Conservation (phyloP, 2,113 vertebrate genomes). For the Setophaga petechia region DNA sequence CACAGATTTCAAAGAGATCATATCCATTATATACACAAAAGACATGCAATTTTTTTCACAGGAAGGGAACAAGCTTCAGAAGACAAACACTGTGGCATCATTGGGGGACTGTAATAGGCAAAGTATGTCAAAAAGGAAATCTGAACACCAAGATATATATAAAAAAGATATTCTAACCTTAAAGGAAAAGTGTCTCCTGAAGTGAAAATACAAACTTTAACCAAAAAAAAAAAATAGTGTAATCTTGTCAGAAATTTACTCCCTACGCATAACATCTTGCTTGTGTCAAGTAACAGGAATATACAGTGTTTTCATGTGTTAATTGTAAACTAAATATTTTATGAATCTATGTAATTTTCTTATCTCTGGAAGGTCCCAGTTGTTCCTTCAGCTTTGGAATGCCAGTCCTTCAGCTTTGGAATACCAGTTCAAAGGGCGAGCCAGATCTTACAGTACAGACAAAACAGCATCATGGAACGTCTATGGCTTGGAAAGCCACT, state of each 20-base stretch:
- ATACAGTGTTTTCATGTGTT: background rate
- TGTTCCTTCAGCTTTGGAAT: background rate
- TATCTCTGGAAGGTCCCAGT: background rate
- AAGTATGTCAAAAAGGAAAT: background rate
- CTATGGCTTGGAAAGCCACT: background rate
- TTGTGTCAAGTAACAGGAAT: background rate
- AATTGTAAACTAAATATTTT: conserved; percentile 46
- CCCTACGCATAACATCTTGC: background rate
- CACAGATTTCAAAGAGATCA: background rate
- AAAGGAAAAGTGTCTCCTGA: background rate
- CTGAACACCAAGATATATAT: background rate
- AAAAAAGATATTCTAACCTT: background rate
- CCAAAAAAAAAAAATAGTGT: too few relatives aligned
- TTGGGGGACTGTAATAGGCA: background rate
- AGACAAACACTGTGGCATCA: background rate
- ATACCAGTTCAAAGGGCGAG: background rate
- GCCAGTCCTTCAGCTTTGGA: background rate
- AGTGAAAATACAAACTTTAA: background rate
- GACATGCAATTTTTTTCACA: background rate
- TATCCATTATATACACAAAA: background rate
- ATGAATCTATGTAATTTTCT: background rate
- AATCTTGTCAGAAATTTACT: background rate
- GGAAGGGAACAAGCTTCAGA: background rate
- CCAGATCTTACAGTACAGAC: background rate
- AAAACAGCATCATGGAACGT: background rate